A percentile compares a stretch with the other conserved stretches of the same genome.
phyloP scores from a whole-genome alignment of 2,113 vertebrate species.

The Benitochromis conjunctus region DNA sequence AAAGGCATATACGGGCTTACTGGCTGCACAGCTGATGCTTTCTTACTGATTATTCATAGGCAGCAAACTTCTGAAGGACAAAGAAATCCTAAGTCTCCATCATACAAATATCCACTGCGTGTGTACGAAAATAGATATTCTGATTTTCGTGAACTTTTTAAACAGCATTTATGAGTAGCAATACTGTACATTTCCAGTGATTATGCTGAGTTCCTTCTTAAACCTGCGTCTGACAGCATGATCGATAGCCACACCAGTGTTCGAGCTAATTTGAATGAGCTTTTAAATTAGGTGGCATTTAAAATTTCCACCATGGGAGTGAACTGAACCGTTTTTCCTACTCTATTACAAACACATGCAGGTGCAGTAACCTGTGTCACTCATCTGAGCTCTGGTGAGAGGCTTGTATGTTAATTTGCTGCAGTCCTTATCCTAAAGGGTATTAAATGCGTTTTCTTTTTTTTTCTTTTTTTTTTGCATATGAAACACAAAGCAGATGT shows the following conservation, averaged over 20 bases:
- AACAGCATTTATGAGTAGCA: neutral
- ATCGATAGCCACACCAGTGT: conserved; percentile 19
- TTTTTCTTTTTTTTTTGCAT: neutral
- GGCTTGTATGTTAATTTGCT: conserved; percentile 8
- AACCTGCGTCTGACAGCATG: conserved; percentile 20
- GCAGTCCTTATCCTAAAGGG: neutral
- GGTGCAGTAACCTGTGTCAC: conserved; percentile 30
- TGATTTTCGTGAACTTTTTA: neutral
- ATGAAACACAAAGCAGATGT: neutral
- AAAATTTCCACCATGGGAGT: conserved; percentile 5
- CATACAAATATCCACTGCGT: neutral
- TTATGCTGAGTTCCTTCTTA: neutral
- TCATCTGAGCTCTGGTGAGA: neutral
- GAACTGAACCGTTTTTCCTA: neutral
- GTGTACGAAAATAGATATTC: neutral
- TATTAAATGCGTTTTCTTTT: neutral
- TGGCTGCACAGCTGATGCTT: conserved; percentile 4
- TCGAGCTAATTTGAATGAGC: conserved; percentile 29
- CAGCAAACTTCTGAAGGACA: neutral
- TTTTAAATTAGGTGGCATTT: conserved; percentile 43
- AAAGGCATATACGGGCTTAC: neutral
- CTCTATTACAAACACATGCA: conserved; percentile 28
- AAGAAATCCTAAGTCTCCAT: neutral
- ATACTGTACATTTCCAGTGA: neutral
- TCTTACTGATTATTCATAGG: neutral